A percentile compares a stretch with the other conserved stretches of the same genome.
These are phyloP conservation scores for Lithodes maja DNA, from an alignment of 2,888 invertebrate species.

Conservation along the genomic window DNA sequence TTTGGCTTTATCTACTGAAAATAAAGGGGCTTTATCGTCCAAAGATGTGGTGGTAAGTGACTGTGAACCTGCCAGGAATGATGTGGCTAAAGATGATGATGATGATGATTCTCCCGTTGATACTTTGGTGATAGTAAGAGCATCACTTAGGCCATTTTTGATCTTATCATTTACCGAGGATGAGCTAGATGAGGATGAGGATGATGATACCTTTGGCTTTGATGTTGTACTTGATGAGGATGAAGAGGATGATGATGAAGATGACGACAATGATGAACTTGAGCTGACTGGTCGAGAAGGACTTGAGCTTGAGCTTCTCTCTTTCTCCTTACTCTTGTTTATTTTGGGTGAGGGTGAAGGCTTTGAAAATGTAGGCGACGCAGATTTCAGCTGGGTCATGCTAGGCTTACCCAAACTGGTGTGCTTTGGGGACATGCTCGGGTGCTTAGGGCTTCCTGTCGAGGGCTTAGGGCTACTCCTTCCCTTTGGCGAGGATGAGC, in stretches of 20 bases:
- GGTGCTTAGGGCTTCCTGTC: slow-evolving; percentile 84
- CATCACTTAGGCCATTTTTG: slow-evolving; percentile 60
- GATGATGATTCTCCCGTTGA: slow-evolving; percentile 64
- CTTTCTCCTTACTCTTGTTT: slow-evolving; percentile 68
- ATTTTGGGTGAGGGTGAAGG: slow-evolving; percentile 70
- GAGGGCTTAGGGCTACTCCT: slow-evolving; percentile 79
- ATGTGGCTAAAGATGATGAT: slow-evolving; percentile 63
- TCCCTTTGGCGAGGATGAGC: slow-evolving; percentile 69
- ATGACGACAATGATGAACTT: slow-evolving; percentile 75
- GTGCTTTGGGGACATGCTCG: slow-evolving; percentile 86
- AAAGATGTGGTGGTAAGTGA: slow-evolving; percentile 47
- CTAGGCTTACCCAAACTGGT: slow-evolving; percentile 88
- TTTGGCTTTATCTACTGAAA: slow-evolving; percentile 67
- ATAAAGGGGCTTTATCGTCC: slow-evolving; percentile 60
- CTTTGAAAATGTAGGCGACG: slow-evolving; percentile 67
- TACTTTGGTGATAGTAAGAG: slow-evolving; percentile 65
- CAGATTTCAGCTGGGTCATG: slow-evolving; percentile 82
- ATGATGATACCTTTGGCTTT: slow-evolving; percentile 74
- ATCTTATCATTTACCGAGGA: slow-evolving; percentile 54
- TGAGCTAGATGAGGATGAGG: slow-evolving; percentile 35
- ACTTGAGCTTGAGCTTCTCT: slow-evolving; percentile 65
- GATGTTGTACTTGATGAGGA: slow-evolving; percentile 77
- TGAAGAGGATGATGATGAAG: slow-evolving; percentile 87
- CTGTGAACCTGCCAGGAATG: slow-evolving; percentile 51
- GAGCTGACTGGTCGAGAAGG: slow-evolving; percentile 53